These are phyloP conservation scores for Perognathus longimembris DNA, from an alignment of 2,113 vertebrate genomes.

Conservation along the genomic window DNA sequence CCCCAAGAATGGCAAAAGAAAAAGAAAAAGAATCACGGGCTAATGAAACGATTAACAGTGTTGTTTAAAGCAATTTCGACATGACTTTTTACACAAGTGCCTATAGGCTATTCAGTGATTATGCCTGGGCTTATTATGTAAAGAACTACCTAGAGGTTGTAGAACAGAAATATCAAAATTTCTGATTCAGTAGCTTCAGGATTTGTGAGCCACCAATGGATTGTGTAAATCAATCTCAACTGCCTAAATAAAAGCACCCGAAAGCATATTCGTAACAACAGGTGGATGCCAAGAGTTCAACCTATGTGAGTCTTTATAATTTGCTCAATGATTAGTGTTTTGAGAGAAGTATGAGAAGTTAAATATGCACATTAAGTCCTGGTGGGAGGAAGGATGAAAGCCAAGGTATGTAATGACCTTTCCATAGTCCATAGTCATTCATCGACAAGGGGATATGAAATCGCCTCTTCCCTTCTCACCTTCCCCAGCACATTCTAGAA, in stretches of 20 bases:
- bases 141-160: conserved; percentile 32
- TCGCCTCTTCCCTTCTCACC: not conserved
- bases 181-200: conserved; percentile 9
- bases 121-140: not conserved
- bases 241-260: conserved; percentile 49
- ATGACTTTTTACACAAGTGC: not conserved
- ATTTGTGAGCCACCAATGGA: not conserved
- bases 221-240: conserved; percentile 62
- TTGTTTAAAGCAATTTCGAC: not conserved
- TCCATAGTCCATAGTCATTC: not conserved
- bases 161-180: conserved; percentile 48
- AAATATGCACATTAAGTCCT: conserved; percentile 54
- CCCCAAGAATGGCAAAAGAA: too few species aligned
- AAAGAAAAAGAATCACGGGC: conserved; percentile 17
- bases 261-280: conserved; percentile 43
- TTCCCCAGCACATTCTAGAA: not conserved
- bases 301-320: conserved; percentile 40
- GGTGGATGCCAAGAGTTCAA: conserved; percentile 54
- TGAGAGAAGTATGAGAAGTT: conserved; percentile 58
- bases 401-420: not conserved
- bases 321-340: conserved; percentile 60
- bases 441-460: not conserved
- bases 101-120: not conserved
- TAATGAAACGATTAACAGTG: not conserved
- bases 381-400: conserved; percentile 50